Conservation (phyloP, 1,140 invertebrate genomes). For the Phocides pigmalion region DNA sequence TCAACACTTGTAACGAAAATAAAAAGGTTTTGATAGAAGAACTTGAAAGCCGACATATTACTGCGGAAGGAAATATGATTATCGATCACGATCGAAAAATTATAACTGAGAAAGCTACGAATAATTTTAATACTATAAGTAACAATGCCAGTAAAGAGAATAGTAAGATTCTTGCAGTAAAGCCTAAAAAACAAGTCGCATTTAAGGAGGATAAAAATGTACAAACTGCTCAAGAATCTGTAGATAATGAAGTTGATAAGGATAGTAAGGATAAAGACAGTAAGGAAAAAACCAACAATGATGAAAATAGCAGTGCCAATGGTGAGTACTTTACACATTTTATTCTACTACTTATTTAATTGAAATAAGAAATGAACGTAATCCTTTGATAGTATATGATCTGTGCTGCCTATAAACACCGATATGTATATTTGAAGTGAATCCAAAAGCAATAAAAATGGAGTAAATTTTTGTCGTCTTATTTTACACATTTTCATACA, state of each 20-base stretch:
- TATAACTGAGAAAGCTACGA: slow-evolving; percentile 35
- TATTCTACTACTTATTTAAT: no score
- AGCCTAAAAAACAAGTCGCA: not conserved
- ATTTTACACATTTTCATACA: no score
- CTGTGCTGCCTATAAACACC: no score
- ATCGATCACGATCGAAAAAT: slow-evolving; percentile 58
- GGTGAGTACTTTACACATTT: no score
- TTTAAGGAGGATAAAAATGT: not conserved
- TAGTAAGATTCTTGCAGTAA: no score
- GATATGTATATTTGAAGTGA: no score
- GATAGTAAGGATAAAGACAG: not conserved
- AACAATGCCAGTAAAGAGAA: not conserved
- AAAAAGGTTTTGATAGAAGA: slow-evolving; percentile 33
- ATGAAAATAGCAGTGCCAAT: no score
- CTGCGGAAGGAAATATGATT: slow-evolving; percentile 44
- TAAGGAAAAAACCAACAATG: no score
- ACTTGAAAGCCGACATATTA: slow-evolving; percentile 27
- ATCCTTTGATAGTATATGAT: no score
- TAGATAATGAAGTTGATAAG: slow-evolving; percentile 14
- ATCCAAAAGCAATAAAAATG: no score
- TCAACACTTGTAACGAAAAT: slow-evolving; percentile 10
- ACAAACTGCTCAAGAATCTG: not conserved
- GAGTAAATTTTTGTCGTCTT: no score
- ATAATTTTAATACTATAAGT: not conserved
- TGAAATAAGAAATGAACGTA: no score